Evolutionary conservation across 2,113 vertebrate species (phyloP), one percentile per base, ranked within the genome.

Genomic region (Campylomormyrus tamandua): DNA sequence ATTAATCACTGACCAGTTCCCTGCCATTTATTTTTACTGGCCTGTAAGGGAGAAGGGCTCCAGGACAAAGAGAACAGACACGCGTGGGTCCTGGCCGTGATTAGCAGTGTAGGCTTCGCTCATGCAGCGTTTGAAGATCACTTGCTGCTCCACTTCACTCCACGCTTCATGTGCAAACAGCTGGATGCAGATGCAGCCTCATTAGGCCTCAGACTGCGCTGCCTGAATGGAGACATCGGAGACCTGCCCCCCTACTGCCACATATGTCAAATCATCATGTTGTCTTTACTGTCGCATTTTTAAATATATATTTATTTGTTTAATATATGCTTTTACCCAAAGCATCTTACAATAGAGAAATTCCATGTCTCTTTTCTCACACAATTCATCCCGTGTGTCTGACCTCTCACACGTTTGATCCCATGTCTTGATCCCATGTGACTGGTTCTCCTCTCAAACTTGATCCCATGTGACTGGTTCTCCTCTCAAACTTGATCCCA

Each of bases 101-200:
- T 95, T 94, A 91, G 80, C 92, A 91, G 92, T 93, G 92, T 6
- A 91, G 92, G 92, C 90, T 42, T 90, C 90, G 70, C 93, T 89
- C 83, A 92, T 89, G 31, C 52, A 56, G 50, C 17, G 21, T 83
- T 83, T 89, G 49, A 83, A 46, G 49, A 6, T 21, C 46, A 21
- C 27, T 89, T 27, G 74, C 24, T 17, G 74, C 39, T 89, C 49
- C 70, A 56, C 6, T 83, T 35, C 70, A 80, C 62, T 89, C 46
- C 8, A 62, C 45, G 31, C 15, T 42, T 80, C 31, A 42, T 80
- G 31, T 42, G 74, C 74, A 42, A 70, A 70, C 62, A 70, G 62
- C 62, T 70, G 62, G 62, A 70, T 15, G 27, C 62, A 70, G 62
- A 70, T 31, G 62, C 3, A 31, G 62, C 62, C 62, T 70, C n/a